Evolutionary conservation across 2,888 invertebrate genomes (phyloP), one percentile per base, ranked within the genome.

Genomic region (Limnephilus rhombicus): DNA sequence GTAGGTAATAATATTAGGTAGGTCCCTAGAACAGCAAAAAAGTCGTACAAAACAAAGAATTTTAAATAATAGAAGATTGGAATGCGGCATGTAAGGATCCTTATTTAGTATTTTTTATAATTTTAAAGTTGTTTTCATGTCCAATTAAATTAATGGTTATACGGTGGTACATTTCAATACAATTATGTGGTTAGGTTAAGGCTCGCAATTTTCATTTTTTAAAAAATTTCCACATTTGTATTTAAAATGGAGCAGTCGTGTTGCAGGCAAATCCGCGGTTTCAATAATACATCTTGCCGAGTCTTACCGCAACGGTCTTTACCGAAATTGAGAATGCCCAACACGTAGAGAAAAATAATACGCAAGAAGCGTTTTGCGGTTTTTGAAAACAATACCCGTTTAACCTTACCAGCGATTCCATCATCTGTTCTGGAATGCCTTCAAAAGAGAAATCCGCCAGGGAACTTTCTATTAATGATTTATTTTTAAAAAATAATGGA

Each of bases 311-410:
- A 89, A 89, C 34, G 41, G 29, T 31, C 53, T 89, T 89, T 29
- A 89, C 89, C 81, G 89, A 81, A 89, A 89, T 89, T 80, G 89
- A 80, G 45, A 41, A 89, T 81, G 80, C 29, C n/a, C 81, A 31
- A n/a, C 37, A 80, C 41, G 88, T n/a, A 88, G 80, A 89, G 89
- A 81, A 81, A 87, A 87, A 87, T 89, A 81, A 80, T 41, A 89
- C 37, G 80, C 80, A 81, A 81, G 89, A 41, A 89, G 89, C 81
- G 81, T 45, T 68, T 89, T 89, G 89, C 18, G 89, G 89, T 89
- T 89, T 45, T 37, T 49, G 89, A 81, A 80, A 89, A 89, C 89
- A 89, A 89, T 89, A 89, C 89, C 81, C 80, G 37, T 81, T 80
- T 68, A 86, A 41, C 45, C n/a, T 45, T 49, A 86, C 29, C 68